phyloP scores from a whole-genome alignment of 2,888 invertebrate genomes.

The Pyralis farinalis region DNA sequence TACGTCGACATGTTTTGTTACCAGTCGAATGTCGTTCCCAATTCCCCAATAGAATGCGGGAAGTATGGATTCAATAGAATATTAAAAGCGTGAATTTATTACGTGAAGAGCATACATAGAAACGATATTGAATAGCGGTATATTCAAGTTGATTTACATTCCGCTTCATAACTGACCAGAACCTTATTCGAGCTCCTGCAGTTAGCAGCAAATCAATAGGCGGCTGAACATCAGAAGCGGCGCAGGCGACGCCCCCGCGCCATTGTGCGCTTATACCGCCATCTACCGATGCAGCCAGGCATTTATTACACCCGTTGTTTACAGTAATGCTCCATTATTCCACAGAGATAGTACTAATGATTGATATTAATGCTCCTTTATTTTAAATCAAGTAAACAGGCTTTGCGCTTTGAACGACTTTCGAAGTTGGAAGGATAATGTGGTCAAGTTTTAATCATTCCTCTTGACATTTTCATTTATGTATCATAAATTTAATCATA shows the following conservation, averaged over 20 bases:
- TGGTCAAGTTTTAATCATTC: too few species aligned
- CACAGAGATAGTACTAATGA: slow-evolving; percentile 37
- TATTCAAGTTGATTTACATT: not conserved
- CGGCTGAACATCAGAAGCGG: slow-evolving; percentile 33
- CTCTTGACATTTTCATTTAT: too few species aligned
- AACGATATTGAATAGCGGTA: not conserved
- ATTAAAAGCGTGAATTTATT: too few species aligned
- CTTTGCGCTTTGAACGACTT: too few species aligned
- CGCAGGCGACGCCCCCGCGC: slow-evolving; percentile 49
- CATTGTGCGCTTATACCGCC: slow-evolving; percentile 47
- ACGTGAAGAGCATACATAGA: too few species aligned
- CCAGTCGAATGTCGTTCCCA: too few species aligned
- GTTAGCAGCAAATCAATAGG: slow-evolving; percentile 34
- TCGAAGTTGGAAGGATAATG: too few species aligned
- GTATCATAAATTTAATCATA: too few species aligned
- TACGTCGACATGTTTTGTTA: too few species aligned
- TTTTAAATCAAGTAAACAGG: not conserved
- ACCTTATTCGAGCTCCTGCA: slow-evolving; percentile 42
- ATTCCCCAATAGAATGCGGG: too few species aligned
- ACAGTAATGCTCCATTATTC: slow-evolving; percentile 43
- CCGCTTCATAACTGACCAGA: slow-evolving; percentile 25
- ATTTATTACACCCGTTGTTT: slow-evolving; percentile 36
- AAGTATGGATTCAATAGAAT: too few species aligned
- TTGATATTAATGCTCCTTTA: slow-evolving; percentile 16
- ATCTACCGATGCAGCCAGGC: slow-evolving; percentile 34